Evolutionary conservation across 2,113 vertebrate species (phyloP), one percentile per base, ranked within the genome.

Genomic region (Laticauda colubrina): DNA sequence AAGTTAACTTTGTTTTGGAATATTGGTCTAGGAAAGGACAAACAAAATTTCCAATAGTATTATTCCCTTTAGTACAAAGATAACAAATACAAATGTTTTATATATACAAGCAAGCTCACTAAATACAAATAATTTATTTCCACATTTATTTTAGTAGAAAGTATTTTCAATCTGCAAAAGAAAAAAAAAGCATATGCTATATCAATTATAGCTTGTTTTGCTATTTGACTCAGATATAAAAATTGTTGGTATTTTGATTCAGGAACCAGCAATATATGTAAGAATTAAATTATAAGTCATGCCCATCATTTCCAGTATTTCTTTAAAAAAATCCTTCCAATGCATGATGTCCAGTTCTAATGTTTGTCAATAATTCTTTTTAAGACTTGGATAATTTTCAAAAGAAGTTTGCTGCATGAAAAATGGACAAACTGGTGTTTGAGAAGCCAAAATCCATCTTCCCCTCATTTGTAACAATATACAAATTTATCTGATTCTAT

Each of bases 261-360:
- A 26, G 45, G 45, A 24, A 51, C 10, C 45, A 26, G 85, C 9
- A 45, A 61, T 64, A n/a, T 64, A 64, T 14, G n/a, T 29, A 64
- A 64, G 26, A 93, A 95, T 91, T 11, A 24, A 93, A 92, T 94
- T 93, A 90, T 92, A 93, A 54, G 64, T 51, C 26, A 26, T 64
- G 61, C 11, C 29, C 24, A n/a, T 26, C 85, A 87, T 26, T 24
- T 87, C 85, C 43, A 86, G 48, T 61, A 48, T 48, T 87, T 12
- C 24, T 93, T 61, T 93, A 23, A 61, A 61, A 5, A 26, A 26
- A 11, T 92, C 94, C 86, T 1, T 45, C 12, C 0, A 85, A n/a
- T 64, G 26, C 11, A 64, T 64, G 26, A 64, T n/a, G 26, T 4
- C 11, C 10, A 14, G 26, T 64, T 26, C 61, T 64, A 64, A n/a